Percentiles rank a stretch among this genome's conserved stretches.
These are phyloP conservation scores for Drosophila mimica DNA, from an alignment of 2,888 invertebrate species.

Conservation along the genomic window DNA sequence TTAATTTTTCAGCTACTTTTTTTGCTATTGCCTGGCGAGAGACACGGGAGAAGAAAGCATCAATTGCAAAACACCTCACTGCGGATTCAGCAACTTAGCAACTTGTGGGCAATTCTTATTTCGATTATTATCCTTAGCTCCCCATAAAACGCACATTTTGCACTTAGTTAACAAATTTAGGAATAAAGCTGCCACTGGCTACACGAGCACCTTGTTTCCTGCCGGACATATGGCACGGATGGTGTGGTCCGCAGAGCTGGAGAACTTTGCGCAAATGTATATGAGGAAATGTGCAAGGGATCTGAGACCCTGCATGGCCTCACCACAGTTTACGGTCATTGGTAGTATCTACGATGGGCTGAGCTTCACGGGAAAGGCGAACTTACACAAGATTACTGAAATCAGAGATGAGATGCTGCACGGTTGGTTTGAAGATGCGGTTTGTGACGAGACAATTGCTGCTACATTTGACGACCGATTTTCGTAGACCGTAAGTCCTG, in stretches of 20 bases:
- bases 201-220: constrained; percentile 28
- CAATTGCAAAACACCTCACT: constrained; percentile 37
- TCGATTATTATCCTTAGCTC: constrained; percentile 1
- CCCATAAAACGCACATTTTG: constrained; percentile 14
- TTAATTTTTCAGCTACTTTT: background rate
- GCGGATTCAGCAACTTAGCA: constrained; percentile 41
- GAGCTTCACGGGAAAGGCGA: constrained; percentile 2
- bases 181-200: constrained; percentile 46
- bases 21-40: background rate
- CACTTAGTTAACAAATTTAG: constrained; percentile 43
- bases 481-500: constrained; percentile 19
- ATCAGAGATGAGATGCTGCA: constrained; percentile 14
- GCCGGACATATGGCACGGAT: constrained; percentile 59
- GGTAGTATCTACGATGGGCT: constrained; percentile 36
- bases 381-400: background rate
- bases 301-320: constrained; percentile 42
- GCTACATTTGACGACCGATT: background rate
- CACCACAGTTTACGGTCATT: constrained; percentile 40
- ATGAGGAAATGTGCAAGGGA: constrained; percentile 19
- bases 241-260: constrained; percentile 58
- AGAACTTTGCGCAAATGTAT: constrained; percentile 35
- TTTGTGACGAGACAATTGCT: constrained; percentile 23
- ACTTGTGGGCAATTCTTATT: too few species aligned
- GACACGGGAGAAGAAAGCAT: background rate
- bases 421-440: constrained; percentile 37